These are phyloP conservation scores for Champsocephalus esox DNA, from an alignment of 2,797 vertebrate genomes.

Conservation along the genomic window DNA sequence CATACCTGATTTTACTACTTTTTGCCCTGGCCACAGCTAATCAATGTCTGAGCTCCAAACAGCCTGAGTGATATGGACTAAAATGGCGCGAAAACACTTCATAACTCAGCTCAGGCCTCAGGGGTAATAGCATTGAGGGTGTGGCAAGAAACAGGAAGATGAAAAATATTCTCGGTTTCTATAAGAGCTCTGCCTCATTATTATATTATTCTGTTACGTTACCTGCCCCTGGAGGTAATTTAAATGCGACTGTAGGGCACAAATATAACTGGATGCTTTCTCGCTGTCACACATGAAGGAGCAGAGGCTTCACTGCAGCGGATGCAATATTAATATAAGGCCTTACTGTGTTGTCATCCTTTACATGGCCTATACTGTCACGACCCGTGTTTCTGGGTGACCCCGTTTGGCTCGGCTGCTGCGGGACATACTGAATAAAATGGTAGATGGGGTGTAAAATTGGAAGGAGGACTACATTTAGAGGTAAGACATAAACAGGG, in stretches of 20 bases:
- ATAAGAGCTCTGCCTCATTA: conserved; percentile 18
- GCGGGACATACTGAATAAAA: conserved; percentile 27
- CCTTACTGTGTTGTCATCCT: conserved; percentile 61
- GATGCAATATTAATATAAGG: conserved; percentile 72
- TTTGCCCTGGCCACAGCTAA: conserved; percentile 28
- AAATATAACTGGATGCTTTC: conserved; percentile 24
- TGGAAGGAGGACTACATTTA: neutral
- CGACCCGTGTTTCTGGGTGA: conserved; percentile 45
- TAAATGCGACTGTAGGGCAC: conserved; percentile 15
- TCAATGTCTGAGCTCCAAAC: conserved; percentile 33
- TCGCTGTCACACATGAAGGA: conserved; percentile 26
- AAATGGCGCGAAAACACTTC: conserved; percentile 50
- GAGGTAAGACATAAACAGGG: neutral
- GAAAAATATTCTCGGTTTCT: conserved; percentile 11
- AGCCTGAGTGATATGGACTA: conserved; percentile 38
- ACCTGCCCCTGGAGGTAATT: conserved; percentile 29
- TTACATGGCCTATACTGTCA: conserved; percentile 51
- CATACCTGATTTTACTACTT: conserved; percentile 46
- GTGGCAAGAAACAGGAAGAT: conserved; percentile 22
- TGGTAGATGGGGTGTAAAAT: neutral
- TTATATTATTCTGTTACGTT: conserved; percentile 32
- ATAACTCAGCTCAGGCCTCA: conserved; percentile 46
- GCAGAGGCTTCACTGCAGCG: conserved; percentile 31
- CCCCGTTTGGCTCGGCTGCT: conserved; percentile 50
- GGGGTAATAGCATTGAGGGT: conserved; percentile 23